Percentiles rank a stretch among this genome's conserved stretches.
Evolutionary conservation across 2,888 invertebrate species (phyloP).

Genomic region (Synergus umbraculus): DNA sequence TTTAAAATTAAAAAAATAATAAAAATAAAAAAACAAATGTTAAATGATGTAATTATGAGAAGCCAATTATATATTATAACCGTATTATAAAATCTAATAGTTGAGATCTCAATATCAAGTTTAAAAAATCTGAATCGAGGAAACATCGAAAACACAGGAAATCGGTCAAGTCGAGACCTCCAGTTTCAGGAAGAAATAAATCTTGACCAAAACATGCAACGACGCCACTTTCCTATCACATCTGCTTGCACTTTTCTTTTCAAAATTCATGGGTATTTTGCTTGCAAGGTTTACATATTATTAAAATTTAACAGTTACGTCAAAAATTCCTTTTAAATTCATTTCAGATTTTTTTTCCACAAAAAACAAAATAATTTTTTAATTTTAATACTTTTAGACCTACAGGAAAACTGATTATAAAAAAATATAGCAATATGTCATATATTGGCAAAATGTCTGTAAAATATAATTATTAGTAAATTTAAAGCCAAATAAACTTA

Average conservation of each 20-base stretch:
- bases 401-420: background rate
- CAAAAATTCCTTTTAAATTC: background rate
- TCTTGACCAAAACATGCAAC: background rate
- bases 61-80: no score
- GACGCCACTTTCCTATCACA: background rate
- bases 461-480: background rate
- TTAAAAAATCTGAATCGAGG: background rate
- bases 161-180: background rate
- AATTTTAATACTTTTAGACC: background rate
- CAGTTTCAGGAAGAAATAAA: background rate
- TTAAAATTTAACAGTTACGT: background rate
- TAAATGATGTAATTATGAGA: no score
- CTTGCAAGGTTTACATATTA: background rate
- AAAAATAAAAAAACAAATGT: no score
- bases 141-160: background rate
- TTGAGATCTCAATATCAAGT: background rate
- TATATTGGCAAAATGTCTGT: background rate
- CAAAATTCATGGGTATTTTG: background rate
- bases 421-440: background rate
- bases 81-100: no score
- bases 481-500: background rate
- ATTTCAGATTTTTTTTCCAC: background rate
- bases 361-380: background rate
- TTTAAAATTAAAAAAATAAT: no score
- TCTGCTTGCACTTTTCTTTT: background rate